A percentile compares a stretch with the other conserved stretches of the same genome.
phyloP scores from a whole-genome alignment of 2,113 vertebrate genomes.

The Pomatorhinus ruficollis region DNA sequence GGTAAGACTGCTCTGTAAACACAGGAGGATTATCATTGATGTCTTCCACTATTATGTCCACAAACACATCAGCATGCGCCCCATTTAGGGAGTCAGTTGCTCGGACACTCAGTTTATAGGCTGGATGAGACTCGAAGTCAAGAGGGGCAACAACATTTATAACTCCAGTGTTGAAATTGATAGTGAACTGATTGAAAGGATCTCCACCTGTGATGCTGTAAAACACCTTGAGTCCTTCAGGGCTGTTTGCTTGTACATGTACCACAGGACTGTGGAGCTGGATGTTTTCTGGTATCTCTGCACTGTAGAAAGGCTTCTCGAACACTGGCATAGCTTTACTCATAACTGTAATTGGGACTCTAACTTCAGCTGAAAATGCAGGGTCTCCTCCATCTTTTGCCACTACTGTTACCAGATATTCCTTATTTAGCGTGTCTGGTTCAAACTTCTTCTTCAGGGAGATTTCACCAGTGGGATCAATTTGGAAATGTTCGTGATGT shows the following conservation, averaged over 20 bases:
- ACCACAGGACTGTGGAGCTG: slow-evolving; percentile 90
- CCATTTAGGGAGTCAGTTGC: slow-evolving; percentile 94
- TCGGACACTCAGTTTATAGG: slow-evolving; percentile 90
- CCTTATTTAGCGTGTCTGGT: slow-evolving; percentile 83
- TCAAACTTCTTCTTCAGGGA: slow-evolving; percentile 87
- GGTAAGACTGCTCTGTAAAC: slow-evolving; percentile 82
- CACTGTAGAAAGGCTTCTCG: slow-evolving; percentile 93
- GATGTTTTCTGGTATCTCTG: slow-evolving; percentile 91
- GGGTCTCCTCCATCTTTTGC: slow-evolving; percentile 88
- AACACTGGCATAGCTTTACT: slow-evolving; percentile 95
- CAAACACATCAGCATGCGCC: slow-evolving; percentile 89
- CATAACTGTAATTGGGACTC: slow-evolving; percentile 89
- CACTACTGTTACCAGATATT: slow-evolving; percentile 86
- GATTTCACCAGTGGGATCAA: slow-evolving; percentile 85
- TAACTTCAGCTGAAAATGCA: slow-evolving; percentile 83
- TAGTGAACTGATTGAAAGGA: slow-evolving; percentile 90
- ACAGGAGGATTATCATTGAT: slow-evolving; percentile 91
- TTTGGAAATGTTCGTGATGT: slow-evolving; percentile 86
- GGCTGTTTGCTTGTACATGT: slow-evolving; percentile 90
- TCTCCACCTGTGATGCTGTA: slow-evolving; percentile 95
- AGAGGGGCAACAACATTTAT: slow-evolving; percentile 85
- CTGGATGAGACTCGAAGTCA: slow-evolving; percentile 94
- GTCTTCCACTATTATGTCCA: slow-evolving; percentile 92
- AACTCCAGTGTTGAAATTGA: slow-evolving; percentile 96
- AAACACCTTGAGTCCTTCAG: slow-evolving; percentile 92